Conservation (phyloP, 2,113 vertebrate species). For the Indicator maculatus region DNA sequence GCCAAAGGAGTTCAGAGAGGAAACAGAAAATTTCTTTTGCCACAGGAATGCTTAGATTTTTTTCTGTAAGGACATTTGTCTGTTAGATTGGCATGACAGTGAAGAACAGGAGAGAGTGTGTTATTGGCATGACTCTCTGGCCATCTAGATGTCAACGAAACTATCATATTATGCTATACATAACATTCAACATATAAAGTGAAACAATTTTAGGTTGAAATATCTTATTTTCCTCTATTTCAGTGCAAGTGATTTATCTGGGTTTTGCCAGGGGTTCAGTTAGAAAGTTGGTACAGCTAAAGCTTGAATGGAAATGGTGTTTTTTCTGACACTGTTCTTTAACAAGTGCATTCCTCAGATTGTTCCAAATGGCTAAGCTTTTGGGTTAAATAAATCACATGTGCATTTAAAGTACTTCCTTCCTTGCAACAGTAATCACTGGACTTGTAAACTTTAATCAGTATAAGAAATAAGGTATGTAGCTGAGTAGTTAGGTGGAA, state of each 20-base stretch:
- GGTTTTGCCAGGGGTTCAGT: neutral
- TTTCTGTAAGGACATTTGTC: neutral
- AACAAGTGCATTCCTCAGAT: neutral
- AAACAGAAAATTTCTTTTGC: neutral
- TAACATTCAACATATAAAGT: neutral
- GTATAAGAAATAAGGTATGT: neutral
- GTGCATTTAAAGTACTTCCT: neutral
- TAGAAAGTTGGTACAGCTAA: neutral
- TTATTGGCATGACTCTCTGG: neutral
- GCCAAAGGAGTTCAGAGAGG: neutral
- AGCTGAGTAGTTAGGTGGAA: neutral
- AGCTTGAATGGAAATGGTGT: neutral
- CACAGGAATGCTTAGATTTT: neutral
- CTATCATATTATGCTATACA: neutral
- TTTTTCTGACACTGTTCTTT: neutral
- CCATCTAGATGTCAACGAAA: neutral
- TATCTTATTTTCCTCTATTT: neutral
- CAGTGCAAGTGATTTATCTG: neutral
- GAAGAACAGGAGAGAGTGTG: neutral
- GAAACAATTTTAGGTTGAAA: neutral
- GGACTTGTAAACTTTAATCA: neutral
- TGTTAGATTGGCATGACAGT: neutral
- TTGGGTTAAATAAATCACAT: constrained; percentile 13
- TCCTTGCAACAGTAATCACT: neutral
- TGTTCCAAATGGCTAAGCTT: neutral